Evolutionary conservation across 2,888 invertebrate species (phyloP), one percentile per base, ranked within the genome.

Genomic region (Acanthopleura granulata): DNA sequence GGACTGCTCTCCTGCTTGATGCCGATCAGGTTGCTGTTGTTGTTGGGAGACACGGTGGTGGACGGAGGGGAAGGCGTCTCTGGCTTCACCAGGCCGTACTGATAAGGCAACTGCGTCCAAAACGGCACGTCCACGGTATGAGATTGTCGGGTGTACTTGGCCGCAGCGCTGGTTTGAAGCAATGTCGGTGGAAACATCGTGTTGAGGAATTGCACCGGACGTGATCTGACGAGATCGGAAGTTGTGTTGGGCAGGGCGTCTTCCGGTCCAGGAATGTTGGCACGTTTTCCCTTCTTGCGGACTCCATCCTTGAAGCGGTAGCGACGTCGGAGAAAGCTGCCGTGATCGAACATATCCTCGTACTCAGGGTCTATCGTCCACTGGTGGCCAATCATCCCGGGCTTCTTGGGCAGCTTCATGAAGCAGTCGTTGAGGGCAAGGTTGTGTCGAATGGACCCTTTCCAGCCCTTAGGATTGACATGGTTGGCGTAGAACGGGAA

Each of bases 361-460:
- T 84, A 87, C 16, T 83, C 82, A 0, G 85, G 83, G 72, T 87
- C 84, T 49, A 86, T 86, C 4, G 86, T 82, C 86, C 87, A 87
- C 51, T 84, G 84, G 74, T 86, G 85, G 6, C 87, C 87, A 76
- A 87, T 87, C 80, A 81, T 83, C 0, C 87, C 87, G 0, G 85
- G 82, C 49, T 80, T 80, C 12, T 86, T 84, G 0, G 84, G 80
- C 22, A 84, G 76, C 76, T 87, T 87, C 76, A 87, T 77, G 78
- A 87, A 87, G 77, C 87, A 87, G 75, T 87, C 87, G 77, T 87
- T 87, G 61, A 87, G 82, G 11, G 87, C 87, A 62, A 87, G 81
- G 80, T 87, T 87, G 81, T 87, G 87, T 51, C 87, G 82, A 61
- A 87, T 87, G 62, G 86, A 86, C 29, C 86, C 85, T 71, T 84